phyloP scores from a whole-genome alignment of 2,113 vertebrate genomes.

The Tragelaphus buxtoni region DNA sequence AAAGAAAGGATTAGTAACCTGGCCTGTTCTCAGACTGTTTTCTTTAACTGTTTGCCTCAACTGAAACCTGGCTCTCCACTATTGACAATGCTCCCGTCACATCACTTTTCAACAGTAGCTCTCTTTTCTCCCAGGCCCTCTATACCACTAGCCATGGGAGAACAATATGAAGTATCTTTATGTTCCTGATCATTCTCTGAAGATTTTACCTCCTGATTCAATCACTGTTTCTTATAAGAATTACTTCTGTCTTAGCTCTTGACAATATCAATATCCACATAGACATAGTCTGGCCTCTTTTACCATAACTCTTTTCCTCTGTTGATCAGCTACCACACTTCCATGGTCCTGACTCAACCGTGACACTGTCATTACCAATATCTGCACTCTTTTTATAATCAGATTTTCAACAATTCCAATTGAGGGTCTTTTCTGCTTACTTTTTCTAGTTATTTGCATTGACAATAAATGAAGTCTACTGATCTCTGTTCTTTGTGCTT shows the following conservation, averaged over 20 bases:
- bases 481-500: not conserved
- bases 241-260: not conserved
- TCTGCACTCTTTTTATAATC: not conserved
- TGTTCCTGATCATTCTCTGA: not conserved
- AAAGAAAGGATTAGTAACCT: not conserved
- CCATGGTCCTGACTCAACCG: not conserved
- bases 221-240: not conserved
- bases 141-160: not conserved
- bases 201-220: not conserved
- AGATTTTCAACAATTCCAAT: not conserved
- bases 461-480: not conserved
- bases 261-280: not conserved
- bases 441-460: not conserved
- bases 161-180: not conserved
- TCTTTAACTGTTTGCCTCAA: not conserved
- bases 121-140: not conserved
- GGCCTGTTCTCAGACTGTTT: not conserved
- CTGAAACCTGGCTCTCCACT: not conserved
- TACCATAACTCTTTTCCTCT: not conserved
- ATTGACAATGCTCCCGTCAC: fast-evolving
- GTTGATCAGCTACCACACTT: not conserved
- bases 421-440: not conserved
- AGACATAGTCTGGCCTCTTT: not conserved
- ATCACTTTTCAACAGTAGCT: too few relatives aligned
- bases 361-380: not conserved